Conservation (phyloP, 2,113 vertebrate species). For the Cynoglossus semilaevis region DNA sequence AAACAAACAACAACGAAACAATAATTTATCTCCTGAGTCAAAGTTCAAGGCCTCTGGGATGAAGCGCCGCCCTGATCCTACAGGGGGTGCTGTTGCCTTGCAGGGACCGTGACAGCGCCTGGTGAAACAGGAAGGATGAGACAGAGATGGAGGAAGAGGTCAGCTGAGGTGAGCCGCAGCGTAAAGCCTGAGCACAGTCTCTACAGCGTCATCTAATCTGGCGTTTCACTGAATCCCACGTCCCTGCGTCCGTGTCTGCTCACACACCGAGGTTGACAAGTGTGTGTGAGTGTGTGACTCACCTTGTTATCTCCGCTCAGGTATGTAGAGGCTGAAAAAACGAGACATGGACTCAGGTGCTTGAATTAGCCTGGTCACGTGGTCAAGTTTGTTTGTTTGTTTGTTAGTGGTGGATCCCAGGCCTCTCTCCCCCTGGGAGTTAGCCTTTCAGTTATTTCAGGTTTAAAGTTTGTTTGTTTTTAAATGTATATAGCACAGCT, state of each 20-base stretch:
- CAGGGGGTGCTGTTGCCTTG: conserved; percentile 63
- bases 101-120: neutral
- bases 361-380: neutral
- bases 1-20: no score
- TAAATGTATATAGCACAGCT: no score
- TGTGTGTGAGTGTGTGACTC: conserved; percentile 23
- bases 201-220: conserved; percentile 66
- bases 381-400: conserved; percentile 1
- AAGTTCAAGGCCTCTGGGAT: neutral
- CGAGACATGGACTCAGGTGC: conserved; percentile 10
- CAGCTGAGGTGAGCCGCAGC: conserved; percentile 68
- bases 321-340: conserved; percentile 28
- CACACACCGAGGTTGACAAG: conserved; percentile 5
- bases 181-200: conserved; percentile 48
- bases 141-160: conserved; percentile 47
- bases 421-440: neutral
- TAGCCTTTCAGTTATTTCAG: no score
- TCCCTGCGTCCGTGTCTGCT: conserved; percentile 9
- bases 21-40: no score
- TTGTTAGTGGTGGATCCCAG: neutral
- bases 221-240: conserved; percentile 39
- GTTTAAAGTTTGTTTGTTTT: no score
- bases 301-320: conserved; percentile 35
- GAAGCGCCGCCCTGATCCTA: conserved; percentile 44
- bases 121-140: conserved; percentile 2